phyloP scores from a whole-genome alignment of 2,888 invertebrate species.

The Nymphalis c-album region DNA sequence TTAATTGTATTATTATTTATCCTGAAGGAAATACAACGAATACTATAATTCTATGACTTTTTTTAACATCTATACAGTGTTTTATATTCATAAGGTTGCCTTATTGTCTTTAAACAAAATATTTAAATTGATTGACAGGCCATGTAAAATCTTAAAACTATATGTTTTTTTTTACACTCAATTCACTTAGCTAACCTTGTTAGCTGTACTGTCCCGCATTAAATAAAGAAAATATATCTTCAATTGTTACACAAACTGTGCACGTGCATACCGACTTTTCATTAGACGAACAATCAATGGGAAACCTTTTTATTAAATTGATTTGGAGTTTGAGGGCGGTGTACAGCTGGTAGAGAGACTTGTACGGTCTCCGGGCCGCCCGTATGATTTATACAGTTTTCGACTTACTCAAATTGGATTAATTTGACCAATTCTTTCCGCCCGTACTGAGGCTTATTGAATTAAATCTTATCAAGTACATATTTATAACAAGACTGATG shows the following conservation, averaged over 20 bases:
- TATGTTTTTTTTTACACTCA: no score
- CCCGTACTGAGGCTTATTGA: constrained; percentile 33
- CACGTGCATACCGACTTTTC: constrained; percentile 43
- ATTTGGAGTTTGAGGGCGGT: constrained; percentile 43
- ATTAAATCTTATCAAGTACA: constrained; percentile 22
- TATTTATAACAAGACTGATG: not conserved
- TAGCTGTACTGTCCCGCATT: not conserved
- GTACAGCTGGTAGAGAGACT: constrained; percentile 63
- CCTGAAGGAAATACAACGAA: no score
- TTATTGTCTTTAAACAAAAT: no score
- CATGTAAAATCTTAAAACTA: no score
- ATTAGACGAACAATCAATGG: constrained; percentile 50
- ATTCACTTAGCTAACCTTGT: no score
- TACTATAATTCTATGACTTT: no score
- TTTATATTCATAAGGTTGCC: no score
- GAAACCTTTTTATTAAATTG: constrained; percentile 81
- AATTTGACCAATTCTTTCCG: constrained; percentile 58
- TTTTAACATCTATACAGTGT: no score
- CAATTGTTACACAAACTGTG: constrained; percentile 37
- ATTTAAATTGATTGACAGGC: no score
- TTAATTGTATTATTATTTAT: no score
- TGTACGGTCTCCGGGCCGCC: constrained; percentile 64
- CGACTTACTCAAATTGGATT: constrained; percentile 63
- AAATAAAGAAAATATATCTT: constrained; percentile 11
- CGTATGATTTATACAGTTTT: constrained; percentile 63